Base-by-base conservation (phyloP, 2,888 invertebrate species). In the Neoscelio sp. region DNA sequence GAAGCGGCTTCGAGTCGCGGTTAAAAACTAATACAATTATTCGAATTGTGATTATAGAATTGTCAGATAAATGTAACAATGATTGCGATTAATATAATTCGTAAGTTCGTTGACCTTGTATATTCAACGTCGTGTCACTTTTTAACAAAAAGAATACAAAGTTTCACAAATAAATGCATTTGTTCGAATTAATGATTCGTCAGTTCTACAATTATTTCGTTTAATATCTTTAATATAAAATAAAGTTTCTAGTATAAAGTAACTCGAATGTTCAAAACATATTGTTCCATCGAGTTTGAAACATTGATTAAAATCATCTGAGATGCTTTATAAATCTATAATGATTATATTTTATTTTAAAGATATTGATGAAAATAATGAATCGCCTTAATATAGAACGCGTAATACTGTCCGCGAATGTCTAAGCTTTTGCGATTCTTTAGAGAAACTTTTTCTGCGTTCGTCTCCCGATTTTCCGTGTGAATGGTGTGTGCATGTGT, bases 121-220 rank as follows among this genome's bases (percentile, higher is more conserved):
- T 56, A 48, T 28, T 13, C 20, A 6, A 30, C 48, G n/a, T n/a
- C n/a, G n/a, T n/a, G n/a, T n/a, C n/a, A n/a, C n/a, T n/a, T n/a
- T n/a, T n/a, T n/a, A n/a, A n/a, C n/a, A n/a, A n/a, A n/a, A n/a
- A n/a, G n/a, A n/a, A n/a, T n/a, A n/a, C n/a, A n/a, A n/a, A n/a
- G n/a, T n/a, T n/a, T n/a, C n/a, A n/a, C 30, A 71, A 71, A 71
- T 73, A 73, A 73, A 73, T 73, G 73, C 56, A 46, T 56, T 71
- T 52, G 62, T 62, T 71, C 60, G 26, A 71, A 52, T 42, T 10
- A n/a, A 44, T 52, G n/a, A n/a, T n/a, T n/a, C n/a, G n/a, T n/a
- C n/a, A n/a, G n/a, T n/a, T n/a, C n/a, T n/a, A n/a, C n/a, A n/a
- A n/a, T n/a, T n/a, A n/a, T n/a, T n/a, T n/a, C n/a, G n/a, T n/a